Evolutionary conservation across 2,797 vertebrate species (phyloP).

Genomic region (Dicrostonyx torquatus): DNA sequence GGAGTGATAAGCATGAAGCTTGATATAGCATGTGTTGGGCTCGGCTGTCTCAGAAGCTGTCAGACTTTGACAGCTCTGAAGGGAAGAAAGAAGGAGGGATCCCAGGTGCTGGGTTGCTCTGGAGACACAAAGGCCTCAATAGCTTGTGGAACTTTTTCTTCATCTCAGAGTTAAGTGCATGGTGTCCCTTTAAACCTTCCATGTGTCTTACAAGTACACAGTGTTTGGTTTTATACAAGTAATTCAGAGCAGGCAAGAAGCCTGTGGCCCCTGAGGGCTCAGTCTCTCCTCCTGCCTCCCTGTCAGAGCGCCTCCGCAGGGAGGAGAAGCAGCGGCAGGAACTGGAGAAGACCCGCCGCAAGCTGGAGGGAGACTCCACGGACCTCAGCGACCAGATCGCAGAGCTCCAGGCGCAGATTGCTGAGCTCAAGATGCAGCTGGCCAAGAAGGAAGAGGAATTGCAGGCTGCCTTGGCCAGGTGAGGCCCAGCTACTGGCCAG

Average conservation of each 20-base stretch:
- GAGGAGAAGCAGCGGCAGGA: constrained; percentile 98
- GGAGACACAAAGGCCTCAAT: not conserved
- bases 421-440: constrained; percentile 96
- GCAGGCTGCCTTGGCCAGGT: constrained; percentile 96
- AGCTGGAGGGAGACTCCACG: constrained; percentile 96
- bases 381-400: constrained; percentile 96
- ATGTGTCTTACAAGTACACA: not conserved
- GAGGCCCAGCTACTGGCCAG: not conserved
- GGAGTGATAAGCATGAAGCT: accelerated
- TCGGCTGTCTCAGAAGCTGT: not conserved
- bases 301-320: constrained; percentile 94
- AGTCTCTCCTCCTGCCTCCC: not conserved
- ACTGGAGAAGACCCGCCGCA: constrained; percentile 97
- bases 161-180: not conserved
- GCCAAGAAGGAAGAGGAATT: constrained; percentile 99
- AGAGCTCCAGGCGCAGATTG: constrained; percentile 97
- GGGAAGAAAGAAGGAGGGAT: not conserved
- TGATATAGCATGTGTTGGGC: accelerated
- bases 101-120: not conserved
- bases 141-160: not conserved
- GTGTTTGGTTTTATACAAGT: not conserved
- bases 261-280: not conserved
- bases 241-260: not conserved
- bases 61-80: not conserved
- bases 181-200: not conserved